Percentiles rank a stretch among this genome's conserved stretches.
Conservation (phyloP, 37 sponge, comb jelly and placozoan genomes). For the Agelas oroides region DNA sequence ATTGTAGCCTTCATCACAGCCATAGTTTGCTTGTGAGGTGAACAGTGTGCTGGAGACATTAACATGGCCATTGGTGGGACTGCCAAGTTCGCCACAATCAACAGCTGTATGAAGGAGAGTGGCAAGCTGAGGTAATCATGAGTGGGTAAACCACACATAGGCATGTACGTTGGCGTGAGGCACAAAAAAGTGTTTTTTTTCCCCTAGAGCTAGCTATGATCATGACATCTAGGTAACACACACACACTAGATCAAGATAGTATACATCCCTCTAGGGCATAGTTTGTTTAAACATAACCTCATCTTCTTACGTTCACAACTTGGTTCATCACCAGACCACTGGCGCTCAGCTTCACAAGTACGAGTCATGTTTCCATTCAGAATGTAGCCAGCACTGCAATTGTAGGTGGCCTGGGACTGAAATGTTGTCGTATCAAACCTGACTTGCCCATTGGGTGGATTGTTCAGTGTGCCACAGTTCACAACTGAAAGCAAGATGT, state of each 20-base stretch:
- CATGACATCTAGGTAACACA: too few relatives aligned
- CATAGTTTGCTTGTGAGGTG: background rate
- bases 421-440: background rate
- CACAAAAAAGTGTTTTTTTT: too few relatives aligned
- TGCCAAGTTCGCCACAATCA: background rate
- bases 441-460: background rate
- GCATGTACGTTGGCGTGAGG: too few relatives aligned
- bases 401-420: background rate
- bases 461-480: background rate
- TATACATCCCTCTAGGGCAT: too few relatives aligned
- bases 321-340: slow-evolving; percentile 32
- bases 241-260: too few relatives aligned
- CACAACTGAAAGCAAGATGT: background rate
- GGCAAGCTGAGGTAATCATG: too few relatives aligned
- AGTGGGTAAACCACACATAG: too few relatives aligned
- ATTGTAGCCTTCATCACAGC: background rate
- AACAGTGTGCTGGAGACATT: background rate
- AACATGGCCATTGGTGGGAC: background rate
- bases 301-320: slow-evolving; percentile 45
- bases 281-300: too few relatives aligned
- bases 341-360: slow-evolving; percentile 32
- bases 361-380: background rate
- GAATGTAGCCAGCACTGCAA: background rate
- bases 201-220: too few relatives aligned
- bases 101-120: background rate